Evolutionary conservation across 2,113 vertebrate species (phyloP), one percentile per base, ranked within the genome.

Genomic region (Vicugna pacos): DNA sequence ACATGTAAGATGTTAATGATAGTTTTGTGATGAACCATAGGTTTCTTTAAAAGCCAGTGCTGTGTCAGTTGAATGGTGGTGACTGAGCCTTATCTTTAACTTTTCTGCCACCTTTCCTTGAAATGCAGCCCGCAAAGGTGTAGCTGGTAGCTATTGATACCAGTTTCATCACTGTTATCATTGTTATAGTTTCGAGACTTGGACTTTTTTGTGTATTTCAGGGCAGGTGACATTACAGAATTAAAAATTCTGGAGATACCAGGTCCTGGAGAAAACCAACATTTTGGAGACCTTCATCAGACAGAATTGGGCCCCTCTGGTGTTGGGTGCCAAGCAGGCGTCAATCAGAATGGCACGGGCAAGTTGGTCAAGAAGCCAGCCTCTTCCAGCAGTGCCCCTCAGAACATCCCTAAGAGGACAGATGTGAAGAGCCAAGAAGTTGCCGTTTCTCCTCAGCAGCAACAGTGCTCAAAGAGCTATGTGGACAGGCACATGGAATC

Each of bases 161-260:
- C 48, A 75, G 17, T 90, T 83, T 84, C 48, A 52, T 94, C 20
- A 20, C 91, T 86, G 4, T 91, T 13, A 60, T n/a, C 82, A 86
- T 50, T 52, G 3, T 20, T 70, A 35, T 17, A 13, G 50, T 91
- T 97, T 95, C 95, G 52, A 96, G 56, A 95, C 50, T 83, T 79
- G 85, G 24, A 94, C 64, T 86, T 73, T 30, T 56, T 94, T 93
- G 30, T 97, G 11, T 94, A 82, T 98, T 96, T 96, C 96, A 99
- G 99, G 98, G 99, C 99, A 91, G 99, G 99, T 98, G 99, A 99
- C 97, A 99, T 99, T 95, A 99, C 99, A 30, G 99, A 99, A 88
- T 98, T 99, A 83, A 99, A 99, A 98, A 99, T 99, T 90, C 97
- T 99, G 98, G 99, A 99, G 96, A 99, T 99, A 81, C 99, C 99